A percentile compares a stretch with the other conserved stretches of the same genome.
These are phyloP conservation scores for Prunella himalayana DNA, from an alignment of 2,113 vertebrate species.

Conservation along the genomic window DNA sequence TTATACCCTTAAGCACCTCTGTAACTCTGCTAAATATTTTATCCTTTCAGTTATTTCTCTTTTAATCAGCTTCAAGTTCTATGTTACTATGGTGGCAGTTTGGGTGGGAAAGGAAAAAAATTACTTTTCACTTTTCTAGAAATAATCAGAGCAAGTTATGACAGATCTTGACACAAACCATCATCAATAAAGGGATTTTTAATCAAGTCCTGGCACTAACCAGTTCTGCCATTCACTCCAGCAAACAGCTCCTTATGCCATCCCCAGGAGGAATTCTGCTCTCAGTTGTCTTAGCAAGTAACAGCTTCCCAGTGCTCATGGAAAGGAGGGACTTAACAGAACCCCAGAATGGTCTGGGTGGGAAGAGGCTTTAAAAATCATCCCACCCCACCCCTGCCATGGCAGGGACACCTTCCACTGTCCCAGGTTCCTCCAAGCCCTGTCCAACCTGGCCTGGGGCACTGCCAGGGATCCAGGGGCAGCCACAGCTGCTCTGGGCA, in stretches of 20 bases:
- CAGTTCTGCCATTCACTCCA: not conserved
- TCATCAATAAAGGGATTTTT: not conserved
- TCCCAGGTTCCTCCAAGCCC: not conserved
- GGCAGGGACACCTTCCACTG: not conserved
- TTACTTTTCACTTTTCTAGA: not conserved
- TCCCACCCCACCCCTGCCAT: accelerated
- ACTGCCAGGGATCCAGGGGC: not conserved
- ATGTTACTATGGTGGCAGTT: not conserved
- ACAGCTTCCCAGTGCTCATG: not conserved
- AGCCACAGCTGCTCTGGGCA: not conserved
- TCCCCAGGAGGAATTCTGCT: not conserved
- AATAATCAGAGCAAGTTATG: not conserved
- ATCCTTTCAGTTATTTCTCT: not conserved
- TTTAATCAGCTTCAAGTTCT: not conserved
- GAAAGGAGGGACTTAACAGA: not conserved
- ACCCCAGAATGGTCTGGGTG: not conserved
- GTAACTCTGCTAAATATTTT: not conserved
- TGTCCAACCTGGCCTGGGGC: not conserved
- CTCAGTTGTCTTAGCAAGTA: not conserved
- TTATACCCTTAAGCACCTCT: not conserved
- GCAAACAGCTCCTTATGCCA: not conserved
- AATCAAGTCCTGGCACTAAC: not conserved
- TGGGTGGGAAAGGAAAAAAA: not conserved
- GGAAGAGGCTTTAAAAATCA: not conserved
- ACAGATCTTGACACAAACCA: not conserved